phyloP scores from a whole-genome alignment of 2,797 vertebrate species.

The Periophthalmus magnuspinnatus region DNA sequence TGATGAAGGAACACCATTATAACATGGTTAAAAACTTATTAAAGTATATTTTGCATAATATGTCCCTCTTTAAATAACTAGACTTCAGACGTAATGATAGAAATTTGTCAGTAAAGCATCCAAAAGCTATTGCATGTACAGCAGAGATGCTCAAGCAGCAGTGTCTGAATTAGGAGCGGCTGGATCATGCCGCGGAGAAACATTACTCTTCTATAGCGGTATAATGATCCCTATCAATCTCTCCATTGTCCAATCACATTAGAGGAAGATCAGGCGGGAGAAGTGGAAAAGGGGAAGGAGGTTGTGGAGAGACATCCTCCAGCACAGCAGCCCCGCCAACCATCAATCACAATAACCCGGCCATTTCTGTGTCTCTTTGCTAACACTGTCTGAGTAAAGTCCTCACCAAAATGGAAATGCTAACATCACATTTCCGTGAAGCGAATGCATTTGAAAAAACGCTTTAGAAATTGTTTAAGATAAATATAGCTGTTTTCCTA shows the following conservation, averaged over 20 bases:
- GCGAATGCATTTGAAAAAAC: conserved; percentile 16
- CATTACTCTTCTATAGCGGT: conserved; percentile 74
- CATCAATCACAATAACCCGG: conserved; percentile 67
- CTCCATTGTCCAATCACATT: conserved; percentile 75
- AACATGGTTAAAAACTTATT: no score
- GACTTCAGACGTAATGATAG: background rate
- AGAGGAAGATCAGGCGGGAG: conserved; percentile 72
- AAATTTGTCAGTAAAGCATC: conserved; percentile 40
- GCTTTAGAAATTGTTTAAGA: background rate
- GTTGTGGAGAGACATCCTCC: conserved; percentile 70
- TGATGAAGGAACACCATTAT: no score
- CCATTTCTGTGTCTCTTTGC: conserved; percentile 56
- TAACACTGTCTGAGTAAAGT: conserved; percentile 64
- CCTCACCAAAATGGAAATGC: conserved; percentile 51
- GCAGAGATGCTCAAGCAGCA: conserved; percentile 43
- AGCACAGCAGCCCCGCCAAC: conserved; percentile 68
- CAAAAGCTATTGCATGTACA: conserved; percentile 39
- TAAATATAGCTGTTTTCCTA: background rate
- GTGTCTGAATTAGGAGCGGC: conserved; percentile 60
- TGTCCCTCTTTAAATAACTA: no score
- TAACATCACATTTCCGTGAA: conserved; percentile 22
- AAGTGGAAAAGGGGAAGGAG: conserved; percentile 59
- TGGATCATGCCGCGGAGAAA: conserved; percentile 65
- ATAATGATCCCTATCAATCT: conserved; percentile 79
- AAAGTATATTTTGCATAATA: no score